Evolutionary conservation across 2,888 invertebrate species (phyloP).

Genomic region (Stomorhina lunata): DNA sequence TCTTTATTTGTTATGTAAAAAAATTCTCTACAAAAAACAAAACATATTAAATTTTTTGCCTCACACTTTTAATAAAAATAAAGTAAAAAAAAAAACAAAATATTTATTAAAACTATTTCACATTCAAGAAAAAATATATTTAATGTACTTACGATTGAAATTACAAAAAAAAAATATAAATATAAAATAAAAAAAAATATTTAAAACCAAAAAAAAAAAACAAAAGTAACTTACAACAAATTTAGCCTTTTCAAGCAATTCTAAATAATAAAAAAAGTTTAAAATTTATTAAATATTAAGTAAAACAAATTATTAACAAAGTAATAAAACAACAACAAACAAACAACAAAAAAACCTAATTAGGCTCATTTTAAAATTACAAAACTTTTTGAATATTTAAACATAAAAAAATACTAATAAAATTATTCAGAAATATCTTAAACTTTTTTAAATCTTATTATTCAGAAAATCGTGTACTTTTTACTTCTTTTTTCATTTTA

Average conservation of each 20-base stretch:
- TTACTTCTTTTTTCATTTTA: too few relatives aligned
- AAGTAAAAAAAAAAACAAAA: background rate
- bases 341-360: background rate
- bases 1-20: slow-evolving; percentile 40
- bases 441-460: too few relatives aligned
- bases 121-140: slow-evolving; percentile 11
- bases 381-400: slow-evolving; percentile 6
- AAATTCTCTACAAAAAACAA: slow-evolving; percentile 26
- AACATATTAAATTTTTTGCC: slow-evolving; percentile 40
- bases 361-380: slow-evolving; percentile 35
- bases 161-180: slow-evolving; percentile 13
- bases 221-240: slow-evolving; percentile 65
- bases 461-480: too few relatives aligned
- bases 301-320: slow-evolving; percentile 35
- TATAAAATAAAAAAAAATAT: too few relatives aligned
- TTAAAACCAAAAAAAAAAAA: slow-evolving; percentile 16
- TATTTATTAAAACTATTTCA: slow-evolving; percentile 39
- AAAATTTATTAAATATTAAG: slow-evolving; percentile 61
- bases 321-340: slow-evolving; percentile 28
- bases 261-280: slow-evolving; percentile 72
- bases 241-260: slow-evolving; percentile 78
- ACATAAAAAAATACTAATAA: slow-evolving; percentile 4
- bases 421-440: background rate
- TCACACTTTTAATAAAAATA: slow-evolving; percentile 33
- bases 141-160: slow-evolving; percentile 48